Percentiles rank a stretch among this genome's conserved stretches.
These are phyloP conservation scores for Brachyhypopomus occidentalis DNA, from an alignment of 2,113 vertebrate genomes.

Conservation along the genomic window DNA sequence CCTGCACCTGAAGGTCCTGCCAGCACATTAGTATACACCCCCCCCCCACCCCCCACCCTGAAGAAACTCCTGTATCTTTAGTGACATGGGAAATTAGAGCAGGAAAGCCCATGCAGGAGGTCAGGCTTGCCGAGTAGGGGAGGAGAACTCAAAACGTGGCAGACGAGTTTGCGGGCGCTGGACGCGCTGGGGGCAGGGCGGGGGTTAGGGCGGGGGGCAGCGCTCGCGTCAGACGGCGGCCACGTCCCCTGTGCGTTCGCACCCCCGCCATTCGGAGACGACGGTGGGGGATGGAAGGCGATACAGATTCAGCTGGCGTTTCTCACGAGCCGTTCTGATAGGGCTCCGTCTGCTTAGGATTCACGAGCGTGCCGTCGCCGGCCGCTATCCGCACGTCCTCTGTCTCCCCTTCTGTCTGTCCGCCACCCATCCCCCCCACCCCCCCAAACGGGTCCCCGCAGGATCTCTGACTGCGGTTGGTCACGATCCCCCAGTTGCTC, in stretches of 20 bases:
- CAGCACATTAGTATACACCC: conserved; percentile 56
- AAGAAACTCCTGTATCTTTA: conserved; percentile 32
- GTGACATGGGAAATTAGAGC: conserved; percentile 48
- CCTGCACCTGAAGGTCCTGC: conserved; percentile 27
- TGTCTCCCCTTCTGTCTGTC: background rate
- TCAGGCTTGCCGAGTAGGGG: conserved; percentile 2
- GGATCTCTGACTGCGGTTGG: background rate
- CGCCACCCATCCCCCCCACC: no score
- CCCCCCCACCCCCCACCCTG: no score
- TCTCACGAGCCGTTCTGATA: conserved; percentile 46
- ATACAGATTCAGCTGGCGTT: conserved; percentile 24
- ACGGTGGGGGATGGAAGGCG: conserved; percentile 9
- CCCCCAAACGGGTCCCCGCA: background rate
- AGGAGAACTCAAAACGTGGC: background rate
- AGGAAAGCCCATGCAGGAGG: conserved; percentile 16
- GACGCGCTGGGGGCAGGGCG: no score
- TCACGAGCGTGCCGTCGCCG: background rate
- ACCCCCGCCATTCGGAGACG: background rate
- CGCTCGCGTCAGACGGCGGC: background rate
- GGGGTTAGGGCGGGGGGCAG: no score
- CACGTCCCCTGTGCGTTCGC: conserved; percentile 14
- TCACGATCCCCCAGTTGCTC: background rate
- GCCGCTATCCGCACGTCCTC: background rate
- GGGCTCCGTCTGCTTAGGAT: conserved; percentile 40
- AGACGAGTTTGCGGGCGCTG: background rate